These are phyloP conservation scores for Percopsis transmontana DNA, from an alignment of 2,113 vertebrate genomes.

Conservation along the genomic window DNA sequence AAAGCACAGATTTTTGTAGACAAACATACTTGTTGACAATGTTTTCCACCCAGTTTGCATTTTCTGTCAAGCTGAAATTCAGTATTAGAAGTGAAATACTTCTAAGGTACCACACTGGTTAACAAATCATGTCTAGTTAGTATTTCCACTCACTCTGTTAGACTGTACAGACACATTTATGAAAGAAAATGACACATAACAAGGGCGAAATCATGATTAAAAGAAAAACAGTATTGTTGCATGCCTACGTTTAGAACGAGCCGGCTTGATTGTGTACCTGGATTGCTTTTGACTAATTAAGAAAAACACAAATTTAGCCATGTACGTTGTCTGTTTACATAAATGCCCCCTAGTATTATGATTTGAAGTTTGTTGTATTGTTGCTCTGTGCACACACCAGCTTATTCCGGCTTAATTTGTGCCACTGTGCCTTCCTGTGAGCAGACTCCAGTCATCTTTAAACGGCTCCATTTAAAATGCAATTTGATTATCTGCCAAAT, in stretches of 20 bases:
- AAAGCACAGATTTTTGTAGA: slow-evolving; percentile 67
- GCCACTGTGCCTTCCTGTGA: slow-evolving; percentile 73
- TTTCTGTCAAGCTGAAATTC: slow-evolving; percentile 69
- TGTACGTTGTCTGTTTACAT: slow-evolving; percentile 68
- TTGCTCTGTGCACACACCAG: slow-evolving; percentile 63
- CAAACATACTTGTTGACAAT: slow-evolving; percentile 78
- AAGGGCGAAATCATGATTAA: slow-evolving; percentile 67
- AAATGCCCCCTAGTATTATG: slow-evolving; percentile 68
- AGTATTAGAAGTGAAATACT: slow-evolving; percentile 68
- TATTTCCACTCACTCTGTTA: slow-evolving; percentile 65
- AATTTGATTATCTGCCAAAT: slow-evolving; percentile 87
- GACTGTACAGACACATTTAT: slow-evolving; percentile 64
- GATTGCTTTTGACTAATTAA: slow-evolving; percentile 73
- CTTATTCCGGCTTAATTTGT: slow-evolving; percentile 77
- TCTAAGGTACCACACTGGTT: slow-evolving; percentile 65
- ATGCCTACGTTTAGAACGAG: slow-evolving; percentile 45
- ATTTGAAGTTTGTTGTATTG: slow-evolving; percentile 69
- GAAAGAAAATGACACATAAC: slow-evolving; percentile 57
- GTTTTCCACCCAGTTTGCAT: slow-evolving; percentile 69
- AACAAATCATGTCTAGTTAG: slow-evolving; percentile 73
- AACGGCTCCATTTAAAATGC: slow-evolving; percentile 85
- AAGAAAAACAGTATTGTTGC: slow-evolving; percentile 66
- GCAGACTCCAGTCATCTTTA: slow-evolving; percentile 80
- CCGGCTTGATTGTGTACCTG: slow-evolving; percentile 61
- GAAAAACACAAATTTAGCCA: slow-evolving; percentile 68